phyloP scores from a whole-genome alignment of 2,888 invertebrate genomes.

The Tenthredo mesomela region DNA sequence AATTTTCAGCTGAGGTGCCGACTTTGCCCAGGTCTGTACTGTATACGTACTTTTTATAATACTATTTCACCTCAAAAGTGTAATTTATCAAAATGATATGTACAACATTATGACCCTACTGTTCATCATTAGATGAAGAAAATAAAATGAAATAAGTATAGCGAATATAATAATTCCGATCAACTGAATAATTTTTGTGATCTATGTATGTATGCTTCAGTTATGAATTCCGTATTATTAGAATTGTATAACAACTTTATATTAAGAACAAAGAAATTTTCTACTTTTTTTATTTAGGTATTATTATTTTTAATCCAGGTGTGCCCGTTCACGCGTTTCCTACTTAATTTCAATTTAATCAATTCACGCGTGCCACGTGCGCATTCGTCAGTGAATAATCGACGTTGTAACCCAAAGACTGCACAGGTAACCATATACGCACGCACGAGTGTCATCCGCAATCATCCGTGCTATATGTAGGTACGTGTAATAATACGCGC shows the following conservation, averaged over 20 bases:
- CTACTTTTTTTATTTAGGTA: neutral
- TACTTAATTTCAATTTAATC: constrained; percentile 13
- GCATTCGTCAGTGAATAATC: constrained; percentile 25
- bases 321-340: neutral
- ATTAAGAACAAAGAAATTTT: neutral
- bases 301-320: neutral
- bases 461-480: neutral
- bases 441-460: constrained; percentile 12
- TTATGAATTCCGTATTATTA: neutral
- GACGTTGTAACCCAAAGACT: constrained; percentile 17
- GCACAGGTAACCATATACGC: constrained; percentile 23
- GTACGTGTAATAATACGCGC: neutral
- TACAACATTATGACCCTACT: too few species aligned
- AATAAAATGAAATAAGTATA: too few species aligned
- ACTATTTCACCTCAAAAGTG: too few species aligned
- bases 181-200: too few species aligned
- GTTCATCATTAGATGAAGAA: too few species aligned
- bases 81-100: too few species aligned
- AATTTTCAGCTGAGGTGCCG: too few species aligned
- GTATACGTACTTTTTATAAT: too few species aligned
- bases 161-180: too few species aligned
- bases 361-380: constrained; percentile 33
- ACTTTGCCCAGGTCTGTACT: too few species aligned
- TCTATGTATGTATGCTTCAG: too few species aligned
- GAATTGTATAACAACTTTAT: neutral